Evolutionary conservation across 2,888 invertebrate species (phyloP).

Genomic region (Camptogramma bilineatum): DNA sequence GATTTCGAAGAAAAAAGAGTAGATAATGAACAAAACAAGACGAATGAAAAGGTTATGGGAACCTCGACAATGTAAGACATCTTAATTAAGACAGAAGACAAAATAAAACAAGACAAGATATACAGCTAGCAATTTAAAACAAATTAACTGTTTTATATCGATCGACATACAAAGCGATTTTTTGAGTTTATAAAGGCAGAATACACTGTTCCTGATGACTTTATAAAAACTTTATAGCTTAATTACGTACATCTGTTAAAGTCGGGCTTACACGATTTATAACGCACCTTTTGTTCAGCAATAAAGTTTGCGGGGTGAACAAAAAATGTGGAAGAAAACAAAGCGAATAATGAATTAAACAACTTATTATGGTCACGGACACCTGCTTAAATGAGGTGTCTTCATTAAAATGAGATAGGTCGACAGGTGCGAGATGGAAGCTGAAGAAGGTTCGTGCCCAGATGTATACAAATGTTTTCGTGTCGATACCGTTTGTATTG

Average conservation of each 20-base stretch:
- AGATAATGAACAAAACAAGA: not conserved
- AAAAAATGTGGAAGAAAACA: constrained; percentile 76
- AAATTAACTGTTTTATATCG: constrained; percentile 40
- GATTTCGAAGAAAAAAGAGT: not conserved
- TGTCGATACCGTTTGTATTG: constrained; percentile 51
- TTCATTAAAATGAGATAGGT: constrained; percentile 79
- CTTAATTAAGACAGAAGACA: constrained; percentile 28
- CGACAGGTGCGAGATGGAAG: constrained; percentile 76
- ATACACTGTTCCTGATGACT: constrained; percentile 59
- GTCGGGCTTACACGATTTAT: constrained; percentile 74
- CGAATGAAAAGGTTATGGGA: not conserved
- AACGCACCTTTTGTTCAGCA: constrained; percentile 72
- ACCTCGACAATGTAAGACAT: constrained; percentile 15
- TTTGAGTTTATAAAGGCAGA: constrained; percentile 49
- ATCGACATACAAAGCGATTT: constrained; percentile 43
- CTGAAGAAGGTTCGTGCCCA: constrained; percentile 48
- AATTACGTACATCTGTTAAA: constrained; percentile 83
- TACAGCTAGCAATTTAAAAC: constrained; percentile 44
- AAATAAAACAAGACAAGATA: constrained; percentile 31
- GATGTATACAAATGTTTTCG: constrained; percentile 38
- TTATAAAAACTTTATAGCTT: constrained; percentile 76
- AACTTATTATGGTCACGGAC: constrained; percentile 70
- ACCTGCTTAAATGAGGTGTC: constrained; percentile 80
- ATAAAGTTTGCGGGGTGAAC: constrained; percentile 73
- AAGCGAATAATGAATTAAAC: constrained; percentile 82